Conservation (phyloP, 2,797 vertebrate genomes). For the Poeciliopsis presidionis region DNA sequence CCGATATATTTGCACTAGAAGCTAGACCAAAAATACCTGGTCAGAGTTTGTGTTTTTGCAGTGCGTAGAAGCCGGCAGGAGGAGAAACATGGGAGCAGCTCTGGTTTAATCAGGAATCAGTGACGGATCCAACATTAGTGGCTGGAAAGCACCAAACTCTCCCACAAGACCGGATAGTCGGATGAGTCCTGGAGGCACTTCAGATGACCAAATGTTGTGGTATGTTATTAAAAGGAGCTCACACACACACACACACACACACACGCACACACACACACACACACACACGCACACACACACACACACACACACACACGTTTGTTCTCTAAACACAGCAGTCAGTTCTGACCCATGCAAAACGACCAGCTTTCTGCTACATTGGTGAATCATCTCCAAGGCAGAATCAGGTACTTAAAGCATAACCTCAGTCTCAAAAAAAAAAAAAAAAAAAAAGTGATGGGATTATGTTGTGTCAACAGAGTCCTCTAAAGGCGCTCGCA, state of each 20-base stretch:
- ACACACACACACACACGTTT: not conserved
- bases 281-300: slow-evolving; percentile 16
- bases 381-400: slow-evolving; percentile 6
- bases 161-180: slow-evolving; percentile 37
- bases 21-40: too few relatives aligned
- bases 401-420: not conserved
- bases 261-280: slow-evolving; percentile 18
- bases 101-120: slow-evolving; percentile 52
- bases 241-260: slow-evolving; percentile 16
- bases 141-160: slow-evolving; percentile 68
- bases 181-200: slow-evolving; percentile 49
- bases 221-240: slow-evolving; percentile 58
- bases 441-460: not conserved
- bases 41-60: too few relatives aligned
- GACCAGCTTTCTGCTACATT: not conserved
- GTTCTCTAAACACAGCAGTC: slow-evolving; percentile 9
- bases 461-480: slow-evolving; percentile 31
- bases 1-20: too few relatives aligned
- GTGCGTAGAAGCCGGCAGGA: slow-evolving; percentile 11
- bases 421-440: not conserved
- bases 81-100: slow-evolving; percentile 14
- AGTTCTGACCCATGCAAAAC: not conserved
- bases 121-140: slow-evolving; percentile 41
- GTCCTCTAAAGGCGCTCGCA: slow-evolving; percentile 13
- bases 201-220: slow-evolving; percentile 66